Evolutionary conservation across 2,888 invertebrate species (phyloP).

Genomic region (Trimorus sp.): DNA sequence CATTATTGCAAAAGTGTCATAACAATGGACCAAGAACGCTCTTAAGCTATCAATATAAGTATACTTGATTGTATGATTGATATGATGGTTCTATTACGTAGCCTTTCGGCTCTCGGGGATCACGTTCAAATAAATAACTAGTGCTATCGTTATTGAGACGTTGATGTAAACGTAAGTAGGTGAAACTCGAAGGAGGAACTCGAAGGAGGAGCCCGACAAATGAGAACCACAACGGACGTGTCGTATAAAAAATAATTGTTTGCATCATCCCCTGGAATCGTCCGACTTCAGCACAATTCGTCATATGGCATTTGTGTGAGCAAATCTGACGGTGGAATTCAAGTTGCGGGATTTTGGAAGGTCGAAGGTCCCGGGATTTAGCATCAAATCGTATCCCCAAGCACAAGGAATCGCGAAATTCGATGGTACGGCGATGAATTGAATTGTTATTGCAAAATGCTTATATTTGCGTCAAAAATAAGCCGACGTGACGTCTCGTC

Average conservation of each 20-base stretch:
- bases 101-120: slow-evolving; percentile 70
- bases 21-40: slow-evolving; percentile 48
- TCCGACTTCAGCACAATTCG: too few species aligned
- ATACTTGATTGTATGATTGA: slow-evolving; percentile 78
- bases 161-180: slow-evolving; percentile 67
- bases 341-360: not conserved
- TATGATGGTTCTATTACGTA: slow-evolving; percentile 76
- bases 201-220: slow-evolving; percentile 6
- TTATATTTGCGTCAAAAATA: slow-evolving; percentile 58
- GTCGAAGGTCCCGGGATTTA: not conserved
- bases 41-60: slow-evolving; percentile 65
- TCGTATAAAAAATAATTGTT: slow-evolving; percentile 43
- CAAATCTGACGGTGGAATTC: not conserved
- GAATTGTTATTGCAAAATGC: slow-evolving; percentile 44
- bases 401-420: slow-evolving; percentile 31
- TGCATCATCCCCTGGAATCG: too few species aligned
- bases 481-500: slow-evolving; percentile 35
- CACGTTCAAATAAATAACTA: slow-evolving; percentile 80
- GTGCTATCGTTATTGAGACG: slow-evolving; percentile 76
- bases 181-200: slow-evolving; percentile 28
- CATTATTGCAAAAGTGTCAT: slow-evolving; percentile 42
- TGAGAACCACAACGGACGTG: slow-evolving; percentile 18
- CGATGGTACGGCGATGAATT: slow-evolving; percentile 17
- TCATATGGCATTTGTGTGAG: too few species aligned
- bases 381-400: slow-evolving; percentile 21